Base-by-base conservation (phyloP, 2,888 invertebrate species). In the Eristalis intricaria region DNA sequence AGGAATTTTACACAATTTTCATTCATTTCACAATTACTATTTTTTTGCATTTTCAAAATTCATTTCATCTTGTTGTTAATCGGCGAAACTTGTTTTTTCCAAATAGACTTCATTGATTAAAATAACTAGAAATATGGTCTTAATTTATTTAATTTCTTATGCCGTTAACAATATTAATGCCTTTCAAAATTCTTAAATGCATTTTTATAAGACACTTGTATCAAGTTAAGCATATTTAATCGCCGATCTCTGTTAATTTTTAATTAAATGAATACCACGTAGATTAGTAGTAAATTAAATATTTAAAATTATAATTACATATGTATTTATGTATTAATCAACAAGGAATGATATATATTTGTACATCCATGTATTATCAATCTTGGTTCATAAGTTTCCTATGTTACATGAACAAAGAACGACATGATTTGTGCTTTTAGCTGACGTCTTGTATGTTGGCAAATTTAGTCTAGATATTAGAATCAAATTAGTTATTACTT, bases 131-230 rank as follows among this genome's bases (percentile, higher is more conserved):
- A 73, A 35, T 61, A 4, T 19, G 22, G 43, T 61, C 43, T 11
- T 10, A 68, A 66, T 66, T 11, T 29, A 68, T 43, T 66, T 26
- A 32, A 32, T 32, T 32, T 38, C 4, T 23, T 76, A 26, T 38
- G 22, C 35, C 76, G 61, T 29, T 15, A 40, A 63, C 26, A 50
- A 75, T 38, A 50, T 19, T 66, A 19, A 65, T 77, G 56, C 26
- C 68, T 43, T 82, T 68, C 35, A 58, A 64, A 68, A 32, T 29
- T 43, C 56, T 65, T 13, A 61, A 84, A 73, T 50, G 82, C 82
- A 74, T 86, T 85, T 78, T 38, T 65, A 43, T 86, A 83, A 75
- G 66, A 78, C 78, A 86, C 86, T 79, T 86, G 83, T 75, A 83
- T 83, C 83, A 83, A 83, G 86, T 83, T 86, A 78, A 78, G 75